Evolutionary conservation across 1,140 invertebrate genomes (phyloP), one percentile per base, ranked within the genome.

Genomic region (Drosophila baimaii): DNA sequence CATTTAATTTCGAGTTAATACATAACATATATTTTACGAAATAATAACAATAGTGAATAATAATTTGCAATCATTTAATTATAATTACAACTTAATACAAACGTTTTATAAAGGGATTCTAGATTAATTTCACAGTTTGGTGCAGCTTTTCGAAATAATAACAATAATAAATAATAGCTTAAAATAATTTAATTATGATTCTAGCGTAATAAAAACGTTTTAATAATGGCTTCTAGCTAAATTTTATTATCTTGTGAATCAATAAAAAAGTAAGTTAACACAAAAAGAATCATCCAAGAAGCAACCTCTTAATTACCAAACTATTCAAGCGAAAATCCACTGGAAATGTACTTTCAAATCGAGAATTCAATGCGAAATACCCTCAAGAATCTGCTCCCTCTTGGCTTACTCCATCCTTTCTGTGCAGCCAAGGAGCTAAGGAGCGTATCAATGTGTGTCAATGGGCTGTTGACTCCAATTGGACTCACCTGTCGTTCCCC

Each of bases 381-480:
- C 9, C 2, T 10, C 13, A n/a, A n/a, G 29, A 27, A 62, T 8
- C 8, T 21, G 5, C 13, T 51, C 8, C 47, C 25, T 12, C 21
- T 27, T 19, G 23, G 21, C 21, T 54, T 4, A 27, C 57, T 17
- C 10, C 25, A 58, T 31, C 31, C 7, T 23, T 15, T 49, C 19
- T 23, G 52, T 55, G 13, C 31, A 63, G 61, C 46, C 51, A 52
- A 23, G 29, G 19, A 66, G 21, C 64, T 70, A 85, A 85, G 58
- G 41, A 78, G 82, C 78, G 74, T 71, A 86, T 86, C 82, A 85
- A 75, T 81, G 78, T 86, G 43, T 86, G 82, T 86, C 82, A 86
- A 86, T 79, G 83, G 76, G 62, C 81, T 81, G 78, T 79, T 79
- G 75, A 51, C 65, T 84, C 43, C 71, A 83, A 83, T 83, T 83